A percentile compares a stretch with the other conserved stretches of the same genome.
Conservation (phyloP, 2,888 invertebrate species). For the Phyllotreta cruciferae region DNA sequence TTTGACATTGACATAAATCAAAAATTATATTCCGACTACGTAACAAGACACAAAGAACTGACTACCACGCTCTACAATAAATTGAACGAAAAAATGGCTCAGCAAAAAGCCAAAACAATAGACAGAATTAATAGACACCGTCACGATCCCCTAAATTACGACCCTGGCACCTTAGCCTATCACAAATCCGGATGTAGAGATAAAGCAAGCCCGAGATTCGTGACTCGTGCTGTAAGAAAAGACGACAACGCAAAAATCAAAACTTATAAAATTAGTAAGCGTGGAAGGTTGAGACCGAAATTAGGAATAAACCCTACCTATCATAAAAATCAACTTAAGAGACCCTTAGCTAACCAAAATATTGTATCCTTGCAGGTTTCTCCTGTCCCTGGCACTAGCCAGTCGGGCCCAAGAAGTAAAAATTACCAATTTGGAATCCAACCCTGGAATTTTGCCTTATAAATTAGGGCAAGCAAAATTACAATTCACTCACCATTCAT, state of each 20-base stretch:
- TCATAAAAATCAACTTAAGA: constrained; percentile 4
- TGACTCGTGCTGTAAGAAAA: neutral
- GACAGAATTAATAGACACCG: constrained; percentile 28
- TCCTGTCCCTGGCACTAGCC: constrained; percentile 4
- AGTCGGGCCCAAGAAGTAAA: constrained; percentile 12
- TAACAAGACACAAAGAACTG: constrained; percentile 20
- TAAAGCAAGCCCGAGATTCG: constrained; percentile 17
- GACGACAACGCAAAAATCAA: constrained; percentile 7
- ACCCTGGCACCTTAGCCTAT: constrained; percentile 17
- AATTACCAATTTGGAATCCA: constrained; percentile 20
- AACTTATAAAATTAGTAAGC: constrained; percentile 9
- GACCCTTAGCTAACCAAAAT: constrained; percentile 6
- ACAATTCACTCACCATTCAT: constrained; percentile 15
- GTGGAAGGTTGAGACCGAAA: neutral
- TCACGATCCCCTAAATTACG: constrained; percentile 20
- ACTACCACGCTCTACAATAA: constrained; percentile 13
- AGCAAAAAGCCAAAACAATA: constrained; percentile 21
- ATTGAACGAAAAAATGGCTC: constrained; percentile 13
- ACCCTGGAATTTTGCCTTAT: constrained; percentile 25
- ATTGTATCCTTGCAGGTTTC: constrained; percentile 3
- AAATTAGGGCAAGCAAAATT: constrained; percentile 31
- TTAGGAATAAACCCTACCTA: neutral
- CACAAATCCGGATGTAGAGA: constrained; percentile 17
- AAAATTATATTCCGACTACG: constrained; percentile 22
- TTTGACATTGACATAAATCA: constrained; percentile 27